Base-by-base conservation (phyloP, 2,113 vertebrate genomes). In the Phyllostomus hastatus region DNA sequence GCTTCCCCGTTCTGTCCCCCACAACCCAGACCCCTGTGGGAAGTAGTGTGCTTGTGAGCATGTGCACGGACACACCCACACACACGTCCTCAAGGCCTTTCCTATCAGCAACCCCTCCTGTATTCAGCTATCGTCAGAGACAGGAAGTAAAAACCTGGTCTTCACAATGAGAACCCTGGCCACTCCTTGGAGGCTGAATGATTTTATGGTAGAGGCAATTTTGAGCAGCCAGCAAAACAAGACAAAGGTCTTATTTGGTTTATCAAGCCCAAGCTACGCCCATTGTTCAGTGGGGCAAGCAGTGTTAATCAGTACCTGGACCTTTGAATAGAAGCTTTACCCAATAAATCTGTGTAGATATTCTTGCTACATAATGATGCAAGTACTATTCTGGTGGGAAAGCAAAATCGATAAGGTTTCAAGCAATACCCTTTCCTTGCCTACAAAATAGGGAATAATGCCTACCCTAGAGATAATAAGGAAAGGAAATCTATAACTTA, bases 201-300 rank as follows among this genome's bases (percentile, higher is more conserved):
- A 80, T 79, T 96, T 97, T 94, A 95, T 89, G 82, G 33, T 24
- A 46, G 33, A 95, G 80, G 95, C 33, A 69, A 59, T 57, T 93
- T 59, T 93, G 79, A 97, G 66, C 94, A 72, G 91, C 67, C 57
- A 83, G 83, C 64, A 97, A 97, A 97, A 96, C 95, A 97, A 97
- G 95, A 87, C 97, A 96, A 98, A 97, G 97, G 91, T 97, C 96
- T 97, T 97, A 93, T 96, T 97, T 96, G 96, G 66, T 89, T 97
- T 97, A 95, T 96, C 95, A 75, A 93, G 61, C 93, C 91, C 80
- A 50, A 79, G 88, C 93, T 54, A 96, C 93, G 8, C 95, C 95
- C 94, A 82, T 92, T 95, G 86, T 93, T 96, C 95, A 73, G n/a
- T 26, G 3, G 75, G 86, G 75, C 83, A 95, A 91, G 48, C 82